Percentiles rank a stretch among this genome's conserved stretches.
Evolutionary conservation across 2,888 invertebrate species (phyloP).

Genomic region (Lobophora halterata): DNA sequence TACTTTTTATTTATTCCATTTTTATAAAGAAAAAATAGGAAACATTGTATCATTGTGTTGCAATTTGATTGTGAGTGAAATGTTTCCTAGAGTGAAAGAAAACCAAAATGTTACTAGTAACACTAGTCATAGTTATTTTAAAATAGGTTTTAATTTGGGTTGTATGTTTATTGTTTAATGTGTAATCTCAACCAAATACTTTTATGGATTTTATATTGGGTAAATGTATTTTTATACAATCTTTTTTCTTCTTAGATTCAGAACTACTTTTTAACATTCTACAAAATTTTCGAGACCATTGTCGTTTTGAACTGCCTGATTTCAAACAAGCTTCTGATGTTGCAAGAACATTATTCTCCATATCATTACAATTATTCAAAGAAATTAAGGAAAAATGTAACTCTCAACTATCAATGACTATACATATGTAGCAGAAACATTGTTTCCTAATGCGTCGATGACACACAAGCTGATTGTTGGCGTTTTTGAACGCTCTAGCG

Average conservation of each 20-base stretch:
- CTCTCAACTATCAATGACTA: no score
- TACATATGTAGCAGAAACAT: no score
- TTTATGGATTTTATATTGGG: constrained; percentile 31
- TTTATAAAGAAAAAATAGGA: not conserved
- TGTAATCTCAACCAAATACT: constrained; percentile 44
- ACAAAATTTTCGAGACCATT: constrained; percentile 12
- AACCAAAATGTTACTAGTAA: constrained; percentile 45
- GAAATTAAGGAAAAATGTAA: no score
- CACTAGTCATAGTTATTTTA: constrained; percentile 50
- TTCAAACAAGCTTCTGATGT: not conserved
- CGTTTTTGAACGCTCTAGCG: no score
- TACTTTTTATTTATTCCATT: not conserved
- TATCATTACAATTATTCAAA: no score
- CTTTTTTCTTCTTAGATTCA: constrained; percentile 21
- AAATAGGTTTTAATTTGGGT: constrained; percentile 38
- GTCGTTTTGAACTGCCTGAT: constrained; percentile 8
- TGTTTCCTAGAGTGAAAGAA: constrained; percentile 4
- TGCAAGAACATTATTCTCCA: no score
- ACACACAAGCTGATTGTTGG: no score
- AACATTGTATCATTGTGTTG: not conserved
- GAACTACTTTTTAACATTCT: constrained; percentile 4
- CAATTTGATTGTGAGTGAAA: not conserved
- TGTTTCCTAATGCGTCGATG: no score
- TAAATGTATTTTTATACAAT: constrained; percentile 40
- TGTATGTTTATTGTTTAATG: constrained; percentile 36